Evolutionary conservation across 2,113 vertebrate species (phyloP).

Genomic region (Ictalurus furcatus): DNA sequence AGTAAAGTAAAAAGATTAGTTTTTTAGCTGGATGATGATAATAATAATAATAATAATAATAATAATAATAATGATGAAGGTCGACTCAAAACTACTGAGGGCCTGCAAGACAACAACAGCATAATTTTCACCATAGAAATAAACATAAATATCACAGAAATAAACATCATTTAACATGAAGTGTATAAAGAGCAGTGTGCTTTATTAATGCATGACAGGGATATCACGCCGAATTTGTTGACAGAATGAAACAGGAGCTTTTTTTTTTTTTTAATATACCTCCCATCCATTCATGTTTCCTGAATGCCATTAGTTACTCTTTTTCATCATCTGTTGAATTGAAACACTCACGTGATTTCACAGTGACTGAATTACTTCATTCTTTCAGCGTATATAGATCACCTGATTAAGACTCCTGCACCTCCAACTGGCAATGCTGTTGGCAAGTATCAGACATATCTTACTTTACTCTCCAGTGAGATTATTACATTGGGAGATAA

Average conservation of each 20-base stretch:
- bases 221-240: background rate
- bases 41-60: background rate
- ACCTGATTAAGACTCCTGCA: conserved; percentile 58
- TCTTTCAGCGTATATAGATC: conserved; percentile 61
- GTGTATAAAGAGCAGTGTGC: background rate
- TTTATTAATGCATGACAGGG: background rate
- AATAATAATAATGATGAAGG: background rate
- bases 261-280: no score
- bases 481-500: background rate
- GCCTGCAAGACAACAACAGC: background rate
- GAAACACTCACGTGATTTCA: background rate
- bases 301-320: background rate
- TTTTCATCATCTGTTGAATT: background rate
- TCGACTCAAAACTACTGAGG: background rate
- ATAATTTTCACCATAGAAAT: background rate
- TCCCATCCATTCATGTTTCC: background rate
- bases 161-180: background rate
- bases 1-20: background rate
- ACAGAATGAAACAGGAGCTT: background rate
- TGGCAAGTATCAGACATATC: conserved; percentile 53
- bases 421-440: conserved; percentile 65
- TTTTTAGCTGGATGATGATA: background rate
- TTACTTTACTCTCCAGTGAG: background rate
- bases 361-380: background rate
- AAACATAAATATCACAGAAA: background rate